Evolutionary conservation across 2,797 vertebrate species (phyloP), one percentile per base, ranked within the genome.

Genomic region (Phoeniculus purpureus): DNA sequence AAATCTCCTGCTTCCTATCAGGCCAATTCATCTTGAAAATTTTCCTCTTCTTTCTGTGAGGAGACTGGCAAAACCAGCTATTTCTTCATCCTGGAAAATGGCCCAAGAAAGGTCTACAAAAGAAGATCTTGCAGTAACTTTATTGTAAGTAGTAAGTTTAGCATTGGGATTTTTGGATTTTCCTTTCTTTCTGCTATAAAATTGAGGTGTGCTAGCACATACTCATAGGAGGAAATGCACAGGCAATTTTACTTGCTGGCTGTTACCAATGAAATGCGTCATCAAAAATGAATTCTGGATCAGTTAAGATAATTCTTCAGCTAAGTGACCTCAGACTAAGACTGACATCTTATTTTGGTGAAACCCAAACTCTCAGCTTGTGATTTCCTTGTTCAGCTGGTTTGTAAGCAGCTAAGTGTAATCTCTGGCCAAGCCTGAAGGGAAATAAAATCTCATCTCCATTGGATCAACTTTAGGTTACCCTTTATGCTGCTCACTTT

Each of bases 71-170:
- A 85, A 93, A 77, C 93, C 91, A 93, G 89, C 80, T 94, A 85
- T 95, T 96, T 83, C 70, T 94, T 91, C 92, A 92, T 91, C 75
- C 77, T 92, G 92, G 94, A 90, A 94, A 91, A 74, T 9, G 10
- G 67, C 88, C 89, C 86, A 84, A 89, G 78, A 88, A 75, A 54
- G 73, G 7, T 85, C 79, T 85, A 64, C 56, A 82, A 32, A 83
- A 40, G 84, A 67, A 64, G 65, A 77, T 79, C n/a, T 51, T 43
- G 25, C 54, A 12, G 37, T 77, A 37, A 61, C 74, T 94, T 93
- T 32, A 59, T 85, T 89, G 32, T 27, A 65, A 87, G 68, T 10
- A 45, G 31, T 85, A 85, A 50, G 66, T 72, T 87, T 34, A 85
- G 70, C 5, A 15, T 50, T 50, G 60, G 48, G 4, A 9, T 59